Evolutionary conservation across 1,140 invertebrate genomes (phyloP).

Genomic region (Mya arenaria): DNA sequence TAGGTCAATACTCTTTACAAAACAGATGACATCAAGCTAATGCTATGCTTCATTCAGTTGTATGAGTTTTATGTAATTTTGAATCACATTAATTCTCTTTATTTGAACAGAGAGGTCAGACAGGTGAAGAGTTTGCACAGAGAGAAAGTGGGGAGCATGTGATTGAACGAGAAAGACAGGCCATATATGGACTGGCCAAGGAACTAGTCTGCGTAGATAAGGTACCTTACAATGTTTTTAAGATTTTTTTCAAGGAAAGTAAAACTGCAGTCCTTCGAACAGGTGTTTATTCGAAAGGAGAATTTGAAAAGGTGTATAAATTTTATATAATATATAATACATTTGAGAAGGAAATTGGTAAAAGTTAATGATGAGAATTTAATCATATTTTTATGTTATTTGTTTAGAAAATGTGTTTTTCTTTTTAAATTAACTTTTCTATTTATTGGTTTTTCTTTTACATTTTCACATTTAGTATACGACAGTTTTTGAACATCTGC

Average conservation of each 20-base stretch:
- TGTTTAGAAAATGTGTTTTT: not conserved
- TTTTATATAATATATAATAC: not conserved
- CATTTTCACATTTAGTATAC: too few relatives aligned
- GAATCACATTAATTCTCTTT: not conserved
- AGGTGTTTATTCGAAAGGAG: not conserved
- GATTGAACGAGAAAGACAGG: constrained; percentile 24
- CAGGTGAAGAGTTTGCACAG: constrained; percentile 13
- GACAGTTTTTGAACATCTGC: too few relatives aligned
- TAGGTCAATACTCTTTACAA: not conserved
- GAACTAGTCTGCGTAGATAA: constrained; percentile 67
- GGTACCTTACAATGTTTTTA: constrained; percentile 34
- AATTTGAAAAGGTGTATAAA: not conserved
- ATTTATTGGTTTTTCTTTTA: too few relatives aligned
- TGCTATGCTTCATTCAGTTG: not conserved
- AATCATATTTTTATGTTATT: not conserved
- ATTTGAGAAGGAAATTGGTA: not conserved
- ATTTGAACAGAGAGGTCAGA: constrained; percentile 2
- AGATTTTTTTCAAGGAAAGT: not conserved
- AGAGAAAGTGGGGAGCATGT: not conserved
- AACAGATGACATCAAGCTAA: not conserved
- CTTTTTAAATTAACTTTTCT: too few relatives aligned
- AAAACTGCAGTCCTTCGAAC: not conserved
- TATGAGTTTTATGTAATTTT: not conserved
- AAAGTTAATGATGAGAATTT: too few relatives aligned
- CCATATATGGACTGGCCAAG: constrained; percentile 63